Base-by-base conservation (phyloP, 1,140 invertebrate species). In the Luehdorfia chinensis region DNA sequence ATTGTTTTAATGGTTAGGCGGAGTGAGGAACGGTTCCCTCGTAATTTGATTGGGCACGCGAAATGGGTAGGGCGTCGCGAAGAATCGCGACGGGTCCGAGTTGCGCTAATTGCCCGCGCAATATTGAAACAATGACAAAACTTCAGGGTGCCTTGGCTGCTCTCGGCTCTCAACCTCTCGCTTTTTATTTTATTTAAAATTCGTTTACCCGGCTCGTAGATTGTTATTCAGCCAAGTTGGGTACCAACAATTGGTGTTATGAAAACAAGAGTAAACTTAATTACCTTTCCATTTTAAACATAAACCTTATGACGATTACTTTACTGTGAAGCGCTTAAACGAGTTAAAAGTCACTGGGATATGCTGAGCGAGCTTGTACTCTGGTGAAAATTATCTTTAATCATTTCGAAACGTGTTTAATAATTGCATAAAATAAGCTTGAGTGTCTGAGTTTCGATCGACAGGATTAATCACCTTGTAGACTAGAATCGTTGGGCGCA, bases 61-160 rank as follows among this genome's bases (percentile, higher is more conserved):
- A 49, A n/a, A 66, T 46, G 55, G 59, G 27, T 58, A 34, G 47
- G 47, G 55, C 41, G 33, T 55, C 48, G 50, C 43, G 50, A 59
- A 70, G 61, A 68, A 53, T 59, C 58, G 66, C 59, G 50, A 47
- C 61, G 55, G 59, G 67, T 73, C 68, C 72, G 66, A 72, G 59
- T 64, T 55, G 68, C 71, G 66, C 81, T 85, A 85, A 85, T 85
- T 85, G 78, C 78, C 74, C 67, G 75, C 69, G 75, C 76, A 81
- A 83, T 83, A 83, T 71, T 75, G 75, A 79, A 85, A 85, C 81
- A 85, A 85, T 85, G 76, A 81, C 76, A 83, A 78, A 83, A 85
- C 67, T 83, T 83, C 43, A 65, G 55, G 50, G 61, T 64, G 68
- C 56, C 61, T 67, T 61, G 61, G 58, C 60, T 67, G 66, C 53